A percentile compares a stretch with the other conserved stretches of the same genome.
Evolutionary conservation across 2,113 vertebrate genomes (phyloP).

Genomic region (Mirza zaza): DNA sequence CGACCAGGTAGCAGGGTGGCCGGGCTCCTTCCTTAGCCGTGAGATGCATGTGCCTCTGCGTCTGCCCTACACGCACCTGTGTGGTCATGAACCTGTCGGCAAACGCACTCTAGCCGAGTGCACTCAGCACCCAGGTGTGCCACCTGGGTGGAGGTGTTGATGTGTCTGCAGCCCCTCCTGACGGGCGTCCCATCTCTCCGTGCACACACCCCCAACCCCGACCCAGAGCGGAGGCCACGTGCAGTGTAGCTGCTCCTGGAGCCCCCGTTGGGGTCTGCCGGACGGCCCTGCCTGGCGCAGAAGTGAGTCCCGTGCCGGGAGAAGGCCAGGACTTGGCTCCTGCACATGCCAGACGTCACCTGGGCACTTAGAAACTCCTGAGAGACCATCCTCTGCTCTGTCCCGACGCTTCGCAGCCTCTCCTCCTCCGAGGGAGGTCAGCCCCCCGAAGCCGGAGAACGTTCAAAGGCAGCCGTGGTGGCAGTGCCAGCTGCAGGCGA

Average conservation of each 20-base stretch:
- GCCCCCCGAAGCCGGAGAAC: not conserved
- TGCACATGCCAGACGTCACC: rapidly evolving
- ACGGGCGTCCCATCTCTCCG: rapidly evolving
- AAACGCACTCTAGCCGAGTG: rapidly evolving
- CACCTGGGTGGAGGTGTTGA: rapidly evolving
- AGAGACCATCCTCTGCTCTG: not conserved
- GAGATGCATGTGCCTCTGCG: rapidly evolving
- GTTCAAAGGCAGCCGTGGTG: rapidly evolving
- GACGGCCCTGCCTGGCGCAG: rapidly evolving
- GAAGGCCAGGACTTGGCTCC: not conserved
- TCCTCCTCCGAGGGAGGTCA: not conserved
- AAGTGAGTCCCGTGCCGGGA: not conserved
- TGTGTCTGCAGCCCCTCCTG: rapidly evolving
- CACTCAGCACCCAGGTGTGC: not conserved
- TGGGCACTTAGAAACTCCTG: not conserved
- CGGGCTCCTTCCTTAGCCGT: rapidly evolving
- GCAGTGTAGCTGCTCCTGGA: rapidly evolving
- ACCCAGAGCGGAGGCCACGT: rapidly evolving
- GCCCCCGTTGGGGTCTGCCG: rapidly evolving
- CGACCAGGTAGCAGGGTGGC: rapidly evolving
- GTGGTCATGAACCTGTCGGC: rapidly evolving
- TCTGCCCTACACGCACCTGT: rapidly evolving
- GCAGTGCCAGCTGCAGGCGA: not conserved
- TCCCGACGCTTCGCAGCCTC: rapidly evolving
- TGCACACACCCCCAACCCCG: rapidly evolving